Evolutionary conservation across 2,888 invertebrate genomes (phyloP).

Genomic region (Bellardia pandia): DNA sequence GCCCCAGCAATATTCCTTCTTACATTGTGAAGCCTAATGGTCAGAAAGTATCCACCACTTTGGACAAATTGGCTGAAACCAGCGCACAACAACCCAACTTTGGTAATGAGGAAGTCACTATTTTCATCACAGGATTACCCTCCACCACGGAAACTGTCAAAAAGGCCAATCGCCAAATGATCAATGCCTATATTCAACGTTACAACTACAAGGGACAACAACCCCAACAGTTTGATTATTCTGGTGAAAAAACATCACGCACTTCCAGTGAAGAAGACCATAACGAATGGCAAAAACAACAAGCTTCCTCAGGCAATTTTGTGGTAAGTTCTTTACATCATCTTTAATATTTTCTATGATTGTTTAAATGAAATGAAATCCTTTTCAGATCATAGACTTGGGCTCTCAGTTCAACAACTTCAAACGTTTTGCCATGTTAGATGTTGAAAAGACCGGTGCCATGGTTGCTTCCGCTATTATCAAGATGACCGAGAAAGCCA

Average conservation of each 20-base stretch:
- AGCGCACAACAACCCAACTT: conserved; percentile 77
- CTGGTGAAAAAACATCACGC: conserved; percentile 10
- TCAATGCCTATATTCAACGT: conserved; percentile 80
- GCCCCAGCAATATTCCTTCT: conserved; percentile 77
- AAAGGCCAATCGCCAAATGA: conserved; percentile 79
- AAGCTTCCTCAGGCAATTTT: conserved; percentile 48
- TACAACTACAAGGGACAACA: conserved; percentile 35
- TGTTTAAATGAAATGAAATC: not conserved
- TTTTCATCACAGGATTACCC: conserved; percentile 80
- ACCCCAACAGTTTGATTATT: conserved; percentile 9
- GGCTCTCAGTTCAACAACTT: conserved; percentile 77
- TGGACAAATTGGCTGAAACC: conserved; percentile 76
- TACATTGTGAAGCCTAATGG: conserved; percentile 77
- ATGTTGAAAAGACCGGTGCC: conserved; percentile 78
- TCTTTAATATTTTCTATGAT: not conserved
- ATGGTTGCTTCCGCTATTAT: conserved; percentile 79
- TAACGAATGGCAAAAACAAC: conserved; percentile 63
- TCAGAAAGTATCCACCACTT: conserved; percentile 76
- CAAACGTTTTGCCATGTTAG: conserved; percentile 77
- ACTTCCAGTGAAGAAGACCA: conserved; percentile 78
- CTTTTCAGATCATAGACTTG: conserved; percentile 76
- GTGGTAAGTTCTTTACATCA: conserved; percentile 24
- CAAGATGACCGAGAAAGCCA: conserved; percentile 76
- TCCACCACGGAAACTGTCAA: conserved; percentile 74
- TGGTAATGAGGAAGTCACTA: conserved; percentile 80